Evolutionary conservation across 2,113 vertebrate species (phyloP), one percentile per base, ranked within the genome.

Genomic region (Neogobius melanostomus): DNA sequence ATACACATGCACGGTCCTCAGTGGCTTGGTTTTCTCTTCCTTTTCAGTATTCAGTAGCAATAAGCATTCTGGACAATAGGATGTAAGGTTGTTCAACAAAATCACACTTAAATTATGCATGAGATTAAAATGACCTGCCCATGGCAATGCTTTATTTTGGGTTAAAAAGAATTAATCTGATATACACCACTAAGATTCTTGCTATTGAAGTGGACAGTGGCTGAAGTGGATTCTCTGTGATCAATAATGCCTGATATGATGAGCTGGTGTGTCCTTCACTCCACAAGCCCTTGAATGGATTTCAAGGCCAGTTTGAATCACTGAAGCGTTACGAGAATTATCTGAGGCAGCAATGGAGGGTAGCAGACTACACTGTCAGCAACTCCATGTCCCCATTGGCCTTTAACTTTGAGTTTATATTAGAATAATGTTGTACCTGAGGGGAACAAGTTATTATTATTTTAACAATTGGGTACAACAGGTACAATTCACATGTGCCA

Each of bases 271-370:
- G 61, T 12, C 17, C 62, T 64, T 75, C 62, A 53, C 17, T 64
- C 71, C 48, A 60, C 65, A 52, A 66, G 69, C 61, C 66, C 50
- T 80, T 71, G 71, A 79, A 80, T 67, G 78, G 76, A 83, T 83
- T 82, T 79, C 75, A 75, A 64, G 64, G 67, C 61, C 72, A 80
- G 48, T 74, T 73, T 28, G 66, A 79, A 75, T 69, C 71, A 69
- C 63, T 74, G 54, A 85, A 71, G 60, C 54, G 6, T 61, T 51
- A 45, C 59, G 48, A 74, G 61, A 71, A 66, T 76, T 77, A 85
- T 79, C 75, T 65, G 81, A 69, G 42, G 74, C 36, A 83, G 16
- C 17, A 65, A 4, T 66, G n/a, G 73, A 50, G 44, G 9, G 6
- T 48, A 17, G 44, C 52, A 65, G 45, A 67, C 72, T 56, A 53